Base-by-base conservation (phyloP, 2,797 vertebrate genomes). In the Mormyrops boulengeri region DNA sequence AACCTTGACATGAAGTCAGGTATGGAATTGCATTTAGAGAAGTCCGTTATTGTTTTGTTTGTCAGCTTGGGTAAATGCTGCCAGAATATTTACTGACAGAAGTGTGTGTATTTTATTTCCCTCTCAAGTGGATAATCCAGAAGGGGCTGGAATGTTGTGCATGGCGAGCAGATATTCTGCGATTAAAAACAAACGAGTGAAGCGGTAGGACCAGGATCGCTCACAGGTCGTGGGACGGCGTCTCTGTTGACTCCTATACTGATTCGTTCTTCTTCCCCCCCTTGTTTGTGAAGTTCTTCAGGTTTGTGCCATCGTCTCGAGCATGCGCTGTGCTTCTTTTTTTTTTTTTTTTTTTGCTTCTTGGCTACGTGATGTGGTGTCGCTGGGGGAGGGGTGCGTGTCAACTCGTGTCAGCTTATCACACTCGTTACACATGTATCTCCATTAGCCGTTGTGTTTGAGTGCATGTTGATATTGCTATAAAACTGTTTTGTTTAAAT, bases 401-500 rank as follows among this genome's bases (percentile, higher is more conserved):
- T 80, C 41, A 12, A 7, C 73, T 80, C 38, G 17, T n/a, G n/a
- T n/a, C 14, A 4, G 73, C 73, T 38, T 53, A 49, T 52, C 22
- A 26, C 9, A 26, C 41, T 0, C 87, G 9, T 69, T 66, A 62
- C 55, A 22, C 41, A 14, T 49, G 66, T 47, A 50, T 38, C 60
- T 62, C 55, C 87, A 41, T 44, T 62, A 62, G 55, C 38, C 41
- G 87, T 66, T 14, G 73, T 47, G 73, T 80, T 80, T 80, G 41
- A 80, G 41, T 47, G 73, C 41, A 47, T 80, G 73, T 80, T 80
- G 73, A 80, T 80, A 47, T 80, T 80, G 19, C 38, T 9, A 80
- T n/a, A n/a, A 80, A 44, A 47, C 38, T 44, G 41, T 80, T 80
- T 80, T 80, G 73, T n/a, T n/a, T 80, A 80, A 80, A 80, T 80